Base-by-base conservation (phyloP, 1,140 invertebrate genomes). In the Drosophila repleta region DNA sequence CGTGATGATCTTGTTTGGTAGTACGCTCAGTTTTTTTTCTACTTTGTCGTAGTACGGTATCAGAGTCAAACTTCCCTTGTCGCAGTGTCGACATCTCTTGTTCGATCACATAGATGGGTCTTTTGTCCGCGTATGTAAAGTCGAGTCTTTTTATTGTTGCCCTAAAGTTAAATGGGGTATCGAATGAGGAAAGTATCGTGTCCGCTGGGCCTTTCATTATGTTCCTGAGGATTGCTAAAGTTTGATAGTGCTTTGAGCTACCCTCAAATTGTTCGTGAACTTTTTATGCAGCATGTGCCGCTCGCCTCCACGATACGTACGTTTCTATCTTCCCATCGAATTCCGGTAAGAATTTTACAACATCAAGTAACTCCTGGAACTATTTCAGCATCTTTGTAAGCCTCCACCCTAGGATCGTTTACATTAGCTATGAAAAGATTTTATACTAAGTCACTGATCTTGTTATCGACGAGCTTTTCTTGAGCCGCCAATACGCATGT, bases 131-230 rank as follows among this genome's bases (percentile, higher is more conserved):
- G 24, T 24, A 24, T 24, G 24, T 24, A 24, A 24, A 24, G 4
- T 24, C 24, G 2, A 24, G 4, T 24, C 24, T 24, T 26, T 39
- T 32, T 0, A 76, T 71, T 21, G 74, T 81, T 1, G 72, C 71
- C 4, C 75, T 58, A 32, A 78, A 78, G 61, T 81, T 81, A 1
- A 75, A 13, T 2, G 43, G 20, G 20, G 75, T 79, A 29, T 76
- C 41, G 21, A 45, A 72, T 3, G 70, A 76, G 6, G 77, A 18
- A n/a, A 84, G 46, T 15, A 41, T 4, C 13, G 5, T 15, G 15
- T 81, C 48, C 5, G 67, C 77, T 7, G 66, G 11, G 5, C 57
- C 67, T 45, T 46, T 76, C 17, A 79, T 58, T 74, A 82, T 82
- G 56, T 77, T 89, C 52, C 70, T 46, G 4, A 79, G 55, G 18